A percentile compares a stretch with the other conserved stretches of the same genome.
phyloP scores from a whole-genome alignment of 2,797 vertebrate genomes.

The Picus viridis region DNA sequence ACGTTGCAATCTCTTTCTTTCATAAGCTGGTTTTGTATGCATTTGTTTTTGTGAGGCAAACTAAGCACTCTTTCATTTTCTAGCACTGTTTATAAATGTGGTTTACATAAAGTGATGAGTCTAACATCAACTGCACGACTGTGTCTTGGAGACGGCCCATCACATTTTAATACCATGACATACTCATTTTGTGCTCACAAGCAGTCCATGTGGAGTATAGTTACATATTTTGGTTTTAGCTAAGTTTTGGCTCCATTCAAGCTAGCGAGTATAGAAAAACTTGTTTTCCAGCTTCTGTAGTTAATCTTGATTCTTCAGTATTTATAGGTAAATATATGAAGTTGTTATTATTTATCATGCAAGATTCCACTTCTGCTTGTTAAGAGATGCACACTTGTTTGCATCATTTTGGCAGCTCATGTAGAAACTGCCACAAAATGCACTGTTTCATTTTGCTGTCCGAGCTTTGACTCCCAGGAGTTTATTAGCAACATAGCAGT shows the following conservation, averaged over 20 bases:
- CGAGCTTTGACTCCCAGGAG: background rate
- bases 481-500: background rate
- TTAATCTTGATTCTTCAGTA: background rate
- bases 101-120: conserved; percentile 69
- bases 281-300: background rate
- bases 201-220: background rate
- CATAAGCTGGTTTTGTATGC: background rate
- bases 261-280: background rate
- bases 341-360: background rate
- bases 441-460: background rate
- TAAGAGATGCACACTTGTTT: background rate
- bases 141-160: conserved; percentile 70
- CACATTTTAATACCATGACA: conserved; percentile 77
- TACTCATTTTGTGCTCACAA: conserved; percentile 65
- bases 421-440: background rate
- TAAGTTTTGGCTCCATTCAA: conserved; percentile 16
- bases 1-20: background rate
- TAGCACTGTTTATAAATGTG: conserved; percentile 60
- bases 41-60: conserved; percentile 35
- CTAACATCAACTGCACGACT: conserved; percentile 69
- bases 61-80: conserved; percentile 38
- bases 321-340: background rate
- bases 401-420: background rate
- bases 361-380: background rate
- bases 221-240: conserved; percentile 41